Percentiles rank a stretch among this genome's conserved stretches.
Conservation (phyloP, 1,140 invertebrate species). For the Hetaerina americana region DNA sequence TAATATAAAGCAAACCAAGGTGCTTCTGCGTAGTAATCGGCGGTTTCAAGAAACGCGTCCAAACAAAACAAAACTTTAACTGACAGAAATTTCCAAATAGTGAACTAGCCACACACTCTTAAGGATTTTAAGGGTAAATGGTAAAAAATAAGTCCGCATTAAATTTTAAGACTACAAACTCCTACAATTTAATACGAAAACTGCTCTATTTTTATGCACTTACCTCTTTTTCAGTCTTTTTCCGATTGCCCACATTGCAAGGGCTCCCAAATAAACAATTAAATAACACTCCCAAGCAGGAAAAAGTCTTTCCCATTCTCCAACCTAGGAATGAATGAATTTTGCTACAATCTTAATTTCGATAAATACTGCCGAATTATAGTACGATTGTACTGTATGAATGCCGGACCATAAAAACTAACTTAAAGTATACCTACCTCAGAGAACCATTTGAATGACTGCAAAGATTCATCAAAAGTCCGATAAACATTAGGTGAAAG, state of each 20-base stretch:
- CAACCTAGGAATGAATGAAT: conserved; percentile 44
- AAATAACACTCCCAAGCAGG: conserved; percentile 66
- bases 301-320: conserved; percentile 86
- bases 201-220: conserved; percentile 6
- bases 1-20: too few relatives aligned
- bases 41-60: too few relatives aligned
- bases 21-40: too few relatives aligned
- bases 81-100: too few relatives aligned
- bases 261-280: conserved; percentile 87
- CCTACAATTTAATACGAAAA: too few relatives aligned
- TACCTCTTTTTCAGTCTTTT: conserved; percentile 77
- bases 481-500: conserved; percentile 96
- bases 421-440: conserved; percentile 31
- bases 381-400: not conserved
- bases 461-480: conserved; percentile 64
- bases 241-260: conserved; percentile 86
- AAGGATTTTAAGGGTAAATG: not conserved
- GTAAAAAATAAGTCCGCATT: too few relatives aligned
- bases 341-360: too few relatives aligned
- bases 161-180: too few relatives aligned
- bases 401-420: not conserved
- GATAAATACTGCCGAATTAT: too few relatives aligned
- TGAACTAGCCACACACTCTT: too few relatives aligned
- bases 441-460: conserved; percentile 87
- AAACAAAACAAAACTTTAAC: too few relatives aligned